phyloP scores from a whole-genome alignment of 2,113 vertebrate genomes.

The Hyaena hyaena region DNA sequence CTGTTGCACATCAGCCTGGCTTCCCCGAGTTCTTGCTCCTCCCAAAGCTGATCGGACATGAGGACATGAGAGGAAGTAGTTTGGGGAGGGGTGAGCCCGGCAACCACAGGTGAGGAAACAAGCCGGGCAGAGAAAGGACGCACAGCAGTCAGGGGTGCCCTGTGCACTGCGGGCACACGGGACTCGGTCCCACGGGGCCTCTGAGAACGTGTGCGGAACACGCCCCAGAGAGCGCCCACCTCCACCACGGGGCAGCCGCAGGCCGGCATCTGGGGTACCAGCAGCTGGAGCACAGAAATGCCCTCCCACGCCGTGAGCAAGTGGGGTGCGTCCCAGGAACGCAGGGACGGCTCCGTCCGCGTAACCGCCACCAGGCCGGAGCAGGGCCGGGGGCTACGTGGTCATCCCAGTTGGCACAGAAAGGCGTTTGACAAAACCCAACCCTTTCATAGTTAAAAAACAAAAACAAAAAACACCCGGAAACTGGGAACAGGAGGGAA shows the following conservation, averaged over 20 bases:
- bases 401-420: background rate
- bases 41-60: background rate
- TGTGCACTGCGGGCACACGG: background rate
- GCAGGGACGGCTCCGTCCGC: background rate
- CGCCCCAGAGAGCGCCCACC: background rate
- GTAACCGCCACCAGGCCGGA: background rate
- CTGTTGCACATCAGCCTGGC: background rate
- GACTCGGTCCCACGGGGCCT: background rate
- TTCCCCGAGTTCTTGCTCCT: background rate
- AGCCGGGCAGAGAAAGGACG: background rate
- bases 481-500: background rate
- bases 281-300: background rate
- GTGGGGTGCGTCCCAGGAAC: background rate
- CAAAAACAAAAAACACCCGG: background rate
- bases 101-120: background rate
- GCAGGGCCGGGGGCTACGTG: background rate
- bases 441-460: background rate
- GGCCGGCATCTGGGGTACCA: background rate
- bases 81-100: background rate
- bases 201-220: background rate
- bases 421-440: background rate
- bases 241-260: background rate
- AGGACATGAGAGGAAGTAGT: background rate
- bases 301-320: background rate
- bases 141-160: no score